These are phyloP conservation scores for Falco berigora DNA, from an alignment of 2,797 vertebrate genomes.

Conservation along the genomic window DNA sequence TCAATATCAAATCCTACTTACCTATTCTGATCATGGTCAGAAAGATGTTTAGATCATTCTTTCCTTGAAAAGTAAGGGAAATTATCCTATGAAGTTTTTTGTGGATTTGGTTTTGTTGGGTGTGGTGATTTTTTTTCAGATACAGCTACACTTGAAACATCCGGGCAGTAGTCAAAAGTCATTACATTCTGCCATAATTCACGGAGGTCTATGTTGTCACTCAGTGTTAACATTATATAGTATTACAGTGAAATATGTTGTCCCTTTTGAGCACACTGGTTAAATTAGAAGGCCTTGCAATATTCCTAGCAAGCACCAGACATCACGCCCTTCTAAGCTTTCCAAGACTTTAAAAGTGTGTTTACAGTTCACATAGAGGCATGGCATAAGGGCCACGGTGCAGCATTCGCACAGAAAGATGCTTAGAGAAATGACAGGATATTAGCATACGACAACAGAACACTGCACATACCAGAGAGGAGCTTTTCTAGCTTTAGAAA, in stretches of 20 bases:
- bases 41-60: background rate
- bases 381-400: background rate
- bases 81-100: background rate
- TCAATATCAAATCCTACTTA: background rate
- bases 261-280: background rate
- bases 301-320: background rate
- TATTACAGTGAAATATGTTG: background rate
- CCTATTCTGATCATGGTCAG: background rate
- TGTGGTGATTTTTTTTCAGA: background rate
- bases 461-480: background rate
- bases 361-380: background rate
- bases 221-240: background rate
- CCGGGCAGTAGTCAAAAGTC: background rate
- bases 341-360: background rate
- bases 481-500: conserved; percentile 9
- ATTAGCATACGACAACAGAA: conserved; percentile 48
- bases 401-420: conserved; percentile 27
- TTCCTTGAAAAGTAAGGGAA: background rate
- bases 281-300: background rate
- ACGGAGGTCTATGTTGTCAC: background rate
- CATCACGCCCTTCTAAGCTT: background rate
- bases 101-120: background rate
- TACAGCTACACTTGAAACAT: background rate
- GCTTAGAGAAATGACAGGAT: conserved; percentile 24
- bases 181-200: background rate